These are phyloP conservation scores for Ceratina japonica DNA, from an alignment of 1,140 invertebrate genomes.

Conservation along the genomic window DNA sequence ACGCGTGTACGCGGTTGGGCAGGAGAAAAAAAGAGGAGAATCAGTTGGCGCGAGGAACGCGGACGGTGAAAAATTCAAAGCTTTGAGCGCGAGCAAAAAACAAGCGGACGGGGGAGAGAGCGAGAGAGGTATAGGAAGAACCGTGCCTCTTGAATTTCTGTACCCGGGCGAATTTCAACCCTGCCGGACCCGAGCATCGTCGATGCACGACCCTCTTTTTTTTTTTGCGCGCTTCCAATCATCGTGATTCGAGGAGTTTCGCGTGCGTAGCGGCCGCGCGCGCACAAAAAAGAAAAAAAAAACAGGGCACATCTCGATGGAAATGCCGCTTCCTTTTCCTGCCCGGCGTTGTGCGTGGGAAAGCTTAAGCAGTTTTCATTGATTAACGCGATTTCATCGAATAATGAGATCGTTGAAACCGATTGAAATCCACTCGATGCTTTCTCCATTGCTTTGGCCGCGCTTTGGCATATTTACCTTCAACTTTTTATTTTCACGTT, in stretches of 20 bases:
- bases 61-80: slow-evolving; percentile 49
- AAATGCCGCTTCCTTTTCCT: slow-evolving; percentile 20
- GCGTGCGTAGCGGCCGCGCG: neutral
- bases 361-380: neutral
- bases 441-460: neutral
- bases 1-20: neutral
- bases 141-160: slow-evolving; percentile 27
- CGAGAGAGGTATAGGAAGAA: neutral
- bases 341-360: neutral
- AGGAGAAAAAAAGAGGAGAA: slow-evolving; percentile 3
- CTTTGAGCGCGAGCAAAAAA: slow-evolving; percentile 34
- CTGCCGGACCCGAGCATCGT: slow-evolving; percentile 54
- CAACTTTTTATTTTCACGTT: no score
- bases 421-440: neutral
- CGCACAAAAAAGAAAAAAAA: slow-evolving; percentile 37
- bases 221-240: slow-evolving; percentile 45
- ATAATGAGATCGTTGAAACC: neutral
- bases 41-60: neutral
- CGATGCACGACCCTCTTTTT: slow-evolving; percentile 40
- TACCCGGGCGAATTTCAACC: slow-evolving; percentile 35
- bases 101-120: neutral
- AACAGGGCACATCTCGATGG: slow-evolving; percentile 1
- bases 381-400: slow-evolving; percentile 11
- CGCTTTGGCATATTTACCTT: no score
- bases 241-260: slow-evolving; percentile 12